phyloP scores from a whole-genome alignment of 1,140 invertebrate species.

The Akabosia matsudoensis region DNA sequence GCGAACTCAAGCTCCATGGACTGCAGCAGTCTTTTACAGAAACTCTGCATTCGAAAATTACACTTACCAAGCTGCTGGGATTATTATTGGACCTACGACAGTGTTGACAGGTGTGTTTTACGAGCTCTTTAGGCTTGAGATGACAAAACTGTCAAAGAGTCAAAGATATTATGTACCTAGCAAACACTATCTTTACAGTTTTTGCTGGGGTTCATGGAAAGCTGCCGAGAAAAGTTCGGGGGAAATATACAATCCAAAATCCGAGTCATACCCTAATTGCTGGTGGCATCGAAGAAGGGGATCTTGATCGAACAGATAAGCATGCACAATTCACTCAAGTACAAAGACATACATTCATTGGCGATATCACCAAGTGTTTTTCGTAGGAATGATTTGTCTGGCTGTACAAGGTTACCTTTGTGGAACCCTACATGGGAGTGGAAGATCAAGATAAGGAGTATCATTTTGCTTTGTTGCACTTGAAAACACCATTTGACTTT shows the following conservation, averaged over 20 bases:
- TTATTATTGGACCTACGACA: slow-evolving; percentile 31
- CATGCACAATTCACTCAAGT: slow-evolving; percentile 29
- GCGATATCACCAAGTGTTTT: neutral
- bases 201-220: slow-evolving; percentile 30
- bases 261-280: slow-evolving; percentile 10
- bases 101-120: too few species aligned
- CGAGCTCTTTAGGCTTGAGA: too few species aligned
- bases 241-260: slow-evolving; percentile 11
- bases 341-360: neutral
- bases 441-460: slow-evolving; percentile 30
- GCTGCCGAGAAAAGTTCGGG: neutral
- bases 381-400: neutral
- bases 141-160: too few species aligned
- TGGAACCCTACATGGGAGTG: slow-evolving; percentile 28
- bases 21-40: slow-evolving; percentile 33
- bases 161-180: too few species aligned
- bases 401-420: slow-evolving; percentile 19
- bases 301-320: slow-evolving; percentile 24
- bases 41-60: neutral
- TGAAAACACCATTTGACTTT: slow-evolving; percentile 38
- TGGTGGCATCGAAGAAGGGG: slow-evolving; percentile 25
- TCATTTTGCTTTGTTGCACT: slow-evolving; percentile 36
- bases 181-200: too few species aligned
- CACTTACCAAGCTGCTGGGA: slow-evolving; percentile 23
- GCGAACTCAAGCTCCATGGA: slow-evolving; percentile 38